A percentile compares a stretch with the other conserved stretches of the same genome.
Evolutionary conservation across 1,140 invertebrate genomes (phyloP).

Genomic region (Chionoecetes opilio): DNA sequence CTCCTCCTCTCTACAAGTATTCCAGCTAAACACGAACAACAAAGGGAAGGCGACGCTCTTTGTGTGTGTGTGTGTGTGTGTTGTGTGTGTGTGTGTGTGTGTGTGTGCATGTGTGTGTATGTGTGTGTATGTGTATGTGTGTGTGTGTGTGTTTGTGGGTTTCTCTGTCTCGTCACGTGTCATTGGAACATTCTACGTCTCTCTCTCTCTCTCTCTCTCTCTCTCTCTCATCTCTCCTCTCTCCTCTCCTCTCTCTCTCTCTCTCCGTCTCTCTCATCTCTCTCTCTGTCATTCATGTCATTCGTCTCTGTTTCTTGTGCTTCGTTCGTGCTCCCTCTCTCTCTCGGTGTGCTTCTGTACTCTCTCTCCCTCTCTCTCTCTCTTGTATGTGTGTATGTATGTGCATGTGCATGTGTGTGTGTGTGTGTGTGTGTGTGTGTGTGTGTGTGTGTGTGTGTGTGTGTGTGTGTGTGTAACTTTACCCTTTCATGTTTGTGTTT

Average conservation of each 20-base stretch:
- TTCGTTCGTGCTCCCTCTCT: background rate
- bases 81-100: conserved; percentile 32
- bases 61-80: conserved; percentile 27
- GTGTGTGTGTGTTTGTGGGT: background rate
- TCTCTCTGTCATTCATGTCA: background rate
- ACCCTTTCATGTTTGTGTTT: too few relatives aligned
- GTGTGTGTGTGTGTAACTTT: too few relatives aligned
- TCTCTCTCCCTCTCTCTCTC: too few relatives aligned
- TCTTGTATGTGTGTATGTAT: too few relatives aligned
- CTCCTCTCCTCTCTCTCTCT: background rate
- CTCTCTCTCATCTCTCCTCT: conserved; percentile 44
- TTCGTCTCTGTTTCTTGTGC: background rate
- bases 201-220: conserved; percentile 43
- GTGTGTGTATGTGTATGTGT: background rate
- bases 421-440: too few relatives aligned
- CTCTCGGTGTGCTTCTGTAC: background rate
- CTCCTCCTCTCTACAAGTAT: background rate
- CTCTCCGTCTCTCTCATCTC: background rate
- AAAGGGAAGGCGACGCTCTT: conserved; percentile 4
- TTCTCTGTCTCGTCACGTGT: background rate
- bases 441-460: too few relatives aligned
- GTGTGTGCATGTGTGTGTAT: conserved; percentile 14
- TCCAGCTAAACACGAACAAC: conserved; percentile 28
- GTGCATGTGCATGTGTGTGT: too few relatives aligned
- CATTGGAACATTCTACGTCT: background rate